These are phyloP conservation scores for Phoxinus phoxinus DNA, from an alignment of 2,113 vertebrate genomes.

Conservation along the genomic window DNA sequence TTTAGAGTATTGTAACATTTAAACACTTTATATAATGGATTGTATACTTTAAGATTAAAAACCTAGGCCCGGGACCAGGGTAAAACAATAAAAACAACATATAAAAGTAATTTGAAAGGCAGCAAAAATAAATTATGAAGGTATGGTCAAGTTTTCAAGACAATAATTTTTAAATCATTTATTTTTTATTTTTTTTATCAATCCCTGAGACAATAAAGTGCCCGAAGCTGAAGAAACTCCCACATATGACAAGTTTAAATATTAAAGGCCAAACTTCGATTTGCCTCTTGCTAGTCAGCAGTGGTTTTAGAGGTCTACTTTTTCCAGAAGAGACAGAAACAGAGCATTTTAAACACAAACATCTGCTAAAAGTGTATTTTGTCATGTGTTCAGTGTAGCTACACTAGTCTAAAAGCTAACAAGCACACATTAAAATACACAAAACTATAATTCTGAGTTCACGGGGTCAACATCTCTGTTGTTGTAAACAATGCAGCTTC, in stretches of 20 bases:
- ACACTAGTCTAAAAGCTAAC: background rate
- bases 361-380: background rate
- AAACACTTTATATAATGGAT: too few relatives aligned
- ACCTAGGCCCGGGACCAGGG: background rate
- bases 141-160: background rate
- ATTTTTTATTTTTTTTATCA: background rate
- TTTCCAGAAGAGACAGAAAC: background rate
- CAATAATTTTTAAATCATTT: background rate
- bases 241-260: background rate
- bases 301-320: background rate
- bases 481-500: constrained; percentile 4
- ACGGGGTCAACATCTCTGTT: background rate
- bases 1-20: too few relatives aligned
- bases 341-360: background rate
- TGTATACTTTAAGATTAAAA: background rate
- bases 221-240: background rate
- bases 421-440: background rate
- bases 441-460: background rate
- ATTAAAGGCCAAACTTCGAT: background rate
- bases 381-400: background rate
- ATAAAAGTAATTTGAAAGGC: background rate
- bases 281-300: background rate
- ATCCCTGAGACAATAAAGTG: background rate
- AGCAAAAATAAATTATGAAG: background rate
- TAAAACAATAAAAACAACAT: background rate